Base-by-base conservation (phyloP, 2,888 invertebrate species). In the Caenorhabditis sp. region DNA sequence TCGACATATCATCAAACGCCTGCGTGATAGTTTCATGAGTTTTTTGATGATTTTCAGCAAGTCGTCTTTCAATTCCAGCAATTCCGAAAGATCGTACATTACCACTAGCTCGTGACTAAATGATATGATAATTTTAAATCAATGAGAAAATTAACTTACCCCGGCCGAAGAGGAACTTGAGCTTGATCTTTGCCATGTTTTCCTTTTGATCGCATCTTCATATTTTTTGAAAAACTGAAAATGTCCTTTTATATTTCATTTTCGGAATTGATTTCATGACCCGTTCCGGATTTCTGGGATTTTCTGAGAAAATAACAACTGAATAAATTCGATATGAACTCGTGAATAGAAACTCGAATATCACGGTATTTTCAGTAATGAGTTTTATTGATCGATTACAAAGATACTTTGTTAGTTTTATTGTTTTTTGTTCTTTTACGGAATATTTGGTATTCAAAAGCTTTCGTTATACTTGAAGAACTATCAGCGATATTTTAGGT, bases 1-100 rank as follows among this genome's bases (percentile, higher is more conserved):
- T 94, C 85, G 91, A 93, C 64, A 99, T 91, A 90, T 99, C 99
- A 89, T 97, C 93, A 90, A 99, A 99, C 1, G 99, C 97, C 75
- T 93, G 91, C 20, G 92, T 92, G 83, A 99, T 97, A 87, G 93
- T 95, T 86, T 93, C 92, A 89, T 95, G 94, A 0, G 95, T 95
- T 53, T 93, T 93, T 88, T 93, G 93, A 59, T 95, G 94, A 87
- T 94, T 94, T 87, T 95, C 93, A 86, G 94, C 93, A 74, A 97
- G 91, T 83, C 93, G 93, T 84, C 94, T 91, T 89, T 99, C 97
- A 82, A 99, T 99, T 1, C 97, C 97, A 56, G 94, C 93, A 85
- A 99, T 97, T 59, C 97, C 97, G 17, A 83, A 81, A 5, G 80
- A 78, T 20, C 86, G 77, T 26, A 89, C 85, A 38, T 89, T 83